A percentile compares a stretch with the other conserved stretches of the same genome.
phyloP scores from a whole-genome alignment of 2,113 vertebrate genomes.

The Corapipo altera region DNA sequence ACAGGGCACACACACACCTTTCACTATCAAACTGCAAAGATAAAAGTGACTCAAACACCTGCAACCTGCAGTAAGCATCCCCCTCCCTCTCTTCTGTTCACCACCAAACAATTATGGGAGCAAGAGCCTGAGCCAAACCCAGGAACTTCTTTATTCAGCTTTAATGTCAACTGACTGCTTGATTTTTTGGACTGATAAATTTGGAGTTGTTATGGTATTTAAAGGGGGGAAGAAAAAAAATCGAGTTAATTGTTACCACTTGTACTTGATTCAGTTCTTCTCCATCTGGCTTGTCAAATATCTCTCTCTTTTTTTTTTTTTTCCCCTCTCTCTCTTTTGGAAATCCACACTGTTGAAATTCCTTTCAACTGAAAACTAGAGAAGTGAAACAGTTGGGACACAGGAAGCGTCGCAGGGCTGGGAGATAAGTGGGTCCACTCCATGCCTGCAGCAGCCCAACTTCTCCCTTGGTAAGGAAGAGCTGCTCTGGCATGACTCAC shows the following conservation, averaged over 20 bases:
- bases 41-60: not conserved
- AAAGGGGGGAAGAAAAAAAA: constrained; percentile 70
- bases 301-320: not conserved
- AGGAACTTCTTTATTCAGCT: constrained; percentile 56
- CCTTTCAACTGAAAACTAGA: not conserved
- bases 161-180: constrained; percentile 56
- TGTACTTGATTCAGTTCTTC: constrained; percentile 79
- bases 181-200: constrained; percentile 74
- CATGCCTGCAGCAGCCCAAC: not conserved
- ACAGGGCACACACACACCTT: not conserved
- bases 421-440: not conserved
- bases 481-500: not conserved
- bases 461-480: constrained; percentile 16
- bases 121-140: constrained; percentile 32
- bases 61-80: not conserved
- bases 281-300: constrained; percentile 68
- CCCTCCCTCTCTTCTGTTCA: not conserved
- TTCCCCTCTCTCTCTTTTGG: not conserved
- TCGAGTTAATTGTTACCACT: constrained; percentile 83
- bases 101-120: not conserved
- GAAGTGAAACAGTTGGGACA: constrained; percentile 12
- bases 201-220: constrained; percentile 78
- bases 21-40: not conserved
- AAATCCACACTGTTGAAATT: constrained; percentile 11
- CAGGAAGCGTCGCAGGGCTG: not conserved